Conservation (phyloP, 2,888 invertebrate genomes). For the Synanthedon tipuliformis region DNA sequence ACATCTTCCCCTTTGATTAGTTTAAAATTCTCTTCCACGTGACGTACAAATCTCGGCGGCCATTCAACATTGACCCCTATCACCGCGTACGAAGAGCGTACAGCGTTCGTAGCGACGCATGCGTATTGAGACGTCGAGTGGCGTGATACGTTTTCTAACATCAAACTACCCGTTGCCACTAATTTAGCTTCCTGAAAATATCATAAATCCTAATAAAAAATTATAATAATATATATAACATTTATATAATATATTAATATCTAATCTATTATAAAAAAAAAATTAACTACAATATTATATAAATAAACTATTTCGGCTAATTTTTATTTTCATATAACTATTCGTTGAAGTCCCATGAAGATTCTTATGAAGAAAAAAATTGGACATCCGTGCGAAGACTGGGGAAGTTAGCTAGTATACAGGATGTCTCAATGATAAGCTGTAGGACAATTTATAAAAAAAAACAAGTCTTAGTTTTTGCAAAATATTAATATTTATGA, state of each 20-base stretch:
- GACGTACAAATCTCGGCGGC: conserved; percentile 34
- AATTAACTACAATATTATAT: no score
- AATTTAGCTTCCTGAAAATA: conserved; percentile 36
- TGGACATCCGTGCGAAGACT: no score
- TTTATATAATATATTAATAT: neutral
- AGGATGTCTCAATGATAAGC: no score
- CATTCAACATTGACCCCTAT: conserved; percentile 68
- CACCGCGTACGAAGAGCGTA: conserved; percentile 62
- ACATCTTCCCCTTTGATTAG: conserved; percentile 31
- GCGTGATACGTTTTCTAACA: conserved; percentile 36
- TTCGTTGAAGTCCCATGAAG: no score
- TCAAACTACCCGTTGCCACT: conserved; percentile 27
- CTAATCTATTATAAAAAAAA: neutral
- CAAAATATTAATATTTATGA: no score
- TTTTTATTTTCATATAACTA: no score
- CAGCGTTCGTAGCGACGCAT: conserved; percentile 71
- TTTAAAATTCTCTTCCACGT: conserved; percentile 12
- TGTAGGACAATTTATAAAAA: no score
- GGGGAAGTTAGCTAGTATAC: no score
- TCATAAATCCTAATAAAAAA: neutral
- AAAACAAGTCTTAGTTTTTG: no score
- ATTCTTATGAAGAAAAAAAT: no score
- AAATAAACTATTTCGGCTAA: no score
- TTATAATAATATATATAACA: neutral
- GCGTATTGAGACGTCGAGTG: conserved; percentile 64